Evolutionary conservation across 2,113 vertebrate species (phyloP), one percentile per base, ranked within the genome.

Genomic region (Centrocercus urophasianus): DNA sequence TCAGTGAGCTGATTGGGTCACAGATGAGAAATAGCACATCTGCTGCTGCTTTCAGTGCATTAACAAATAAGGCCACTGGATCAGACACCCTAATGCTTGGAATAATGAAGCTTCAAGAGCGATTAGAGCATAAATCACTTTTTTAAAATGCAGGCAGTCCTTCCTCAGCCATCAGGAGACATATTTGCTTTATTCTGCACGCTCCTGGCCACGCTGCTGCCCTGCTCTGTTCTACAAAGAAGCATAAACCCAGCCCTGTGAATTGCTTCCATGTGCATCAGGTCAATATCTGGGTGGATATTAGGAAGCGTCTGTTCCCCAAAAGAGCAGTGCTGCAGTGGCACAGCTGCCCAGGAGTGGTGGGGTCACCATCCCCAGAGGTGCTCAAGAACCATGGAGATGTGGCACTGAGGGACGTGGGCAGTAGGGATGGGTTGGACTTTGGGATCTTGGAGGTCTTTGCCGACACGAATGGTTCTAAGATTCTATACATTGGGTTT

Each of bases 81-180:
- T 96, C 97, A 96, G 96, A 94, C 63, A 9, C 86, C 13, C 96
- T 97, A 96, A 97, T 96, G 96, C 96, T 91, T 65, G 67, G 80
- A 97, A 97, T 97, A 97, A 98, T 95, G 97, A 97, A 95, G 90
- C 96, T 96, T 97, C 82, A 57, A 71, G 95, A 95, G 61, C 9
- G 65, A 97, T 98, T 96, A 97, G 89, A 95, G 88, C 95, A 96
- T 96, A 96, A 97, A 98, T 97, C 96, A 97, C 94, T 92, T 28
- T 93, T 87, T 89, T 69, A 84, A 96, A 97, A 93, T 13, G 8
- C 70, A 64, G 89, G 71, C 15, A 13, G 74, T 87, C 85, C 91
- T 84, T 95, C 89, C 95, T 47, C 3, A 7, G 54, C 89, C 84
- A 78, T 73, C 3, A 15, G 89, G 74, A 94, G 86, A 71, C 50